Conservation (phyloP, 2,888 invertebrate species). For the Caenorhabditis macrosperma region DNA sequence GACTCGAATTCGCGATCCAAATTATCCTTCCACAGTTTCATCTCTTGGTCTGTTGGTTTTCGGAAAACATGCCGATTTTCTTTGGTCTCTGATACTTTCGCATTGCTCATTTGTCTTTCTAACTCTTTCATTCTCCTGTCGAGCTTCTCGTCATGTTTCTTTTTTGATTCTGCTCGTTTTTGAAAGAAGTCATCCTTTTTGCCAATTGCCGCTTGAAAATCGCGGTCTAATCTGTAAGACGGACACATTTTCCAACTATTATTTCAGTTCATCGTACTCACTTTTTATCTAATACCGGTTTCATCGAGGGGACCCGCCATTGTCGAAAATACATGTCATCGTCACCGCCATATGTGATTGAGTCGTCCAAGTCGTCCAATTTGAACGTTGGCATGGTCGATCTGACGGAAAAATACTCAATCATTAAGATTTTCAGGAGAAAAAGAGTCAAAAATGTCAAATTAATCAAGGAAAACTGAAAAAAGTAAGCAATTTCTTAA, state of each 20-base stretch:
- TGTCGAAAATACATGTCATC: conserved; percentile 51
- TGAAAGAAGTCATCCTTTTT: conserved; percentile 14
- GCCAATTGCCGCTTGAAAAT: conserved; percentile 21
- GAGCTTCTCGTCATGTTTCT: conserved; percentile 33
- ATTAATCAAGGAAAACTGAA: conserved; percentile 2
- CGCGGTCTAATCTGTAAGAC: conserved; percentile 37
- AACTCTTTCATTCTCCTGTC: conserved; percentile 19
- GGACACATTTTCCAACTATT: not conserved
- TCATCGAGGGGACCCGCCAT: conserved; percentile 47
- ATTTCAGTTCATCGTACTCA: not conserved
- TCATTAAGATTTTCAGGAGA: not conserved
- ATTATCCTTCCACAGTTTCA: not conserved
- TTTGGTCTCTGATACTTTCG: not conserved
- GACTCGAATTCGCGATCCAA: conserved; percentile 27
- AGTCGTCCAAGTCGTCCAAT: conserved; percentile 33
- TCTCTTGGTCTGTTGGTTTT: conserved; percentile 26
- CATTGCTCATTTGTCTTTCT: not conserved
- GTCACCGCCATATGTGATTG: conserved; percentile 30
- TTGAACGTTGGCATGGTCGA: conserved; percentile 50
- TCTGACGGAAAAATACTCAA: too few relatives aligned
- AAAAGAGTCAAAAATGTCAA: not conserved
- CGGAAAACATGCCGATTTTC: conserved; percentile 1
- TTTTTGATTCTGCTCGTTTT: conserved; percentile 2
- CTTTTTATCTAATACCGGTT: conserved; percentile 38
- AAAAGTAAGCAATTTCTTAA: not conserved